Base-by-base conservation (phyloP, 2,113 vertebrate species). In the Tautogolabrus adspersus region DNA sequence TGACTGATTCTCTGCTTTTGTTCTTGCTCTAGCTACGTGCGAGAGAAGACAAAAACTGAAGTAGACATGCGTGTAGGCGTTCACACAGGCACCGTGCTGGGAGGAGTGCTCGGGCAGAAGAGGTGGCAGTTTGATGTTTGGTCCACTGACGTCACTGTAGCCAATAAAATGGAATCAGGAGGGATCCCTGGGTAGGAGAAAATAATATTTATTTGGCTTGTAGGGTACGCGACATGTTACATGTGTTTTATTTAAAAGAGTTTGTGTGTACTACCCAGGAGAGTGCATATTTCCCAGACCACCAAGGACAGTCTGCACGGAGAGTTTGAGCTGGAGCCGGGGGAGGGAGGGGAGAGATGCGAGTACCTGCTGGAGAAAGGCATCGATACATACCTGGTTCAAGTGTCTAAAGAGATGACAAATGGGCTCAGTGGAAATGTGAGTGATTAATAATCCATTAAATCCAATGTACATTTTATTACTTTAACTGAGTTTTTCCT, bases 61-160 rank as follows among this genome's bases (percentile, higher is more conserved):
- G 97, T 99, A 91, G 97, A 98, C 93, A 99, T 99, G 97, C 96
- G 97, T 0, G 97, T 99, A 1, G 97, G 97, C 0, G 97, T 99
- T 47, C 97, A 99, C 93, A 96, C 96, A 0, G 97, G 97, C 42
- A 96, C 96, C 0, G 97, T 99, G 69, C 94, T 99, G 70, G 97
- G 97, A 0, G 97, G 97, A 0, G 97, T 99, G 15, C 94, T 99
- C 18, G 97, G 97, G 19, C 97, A 99, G 94, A 98, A 97, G 83
- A 96, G 97, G 46, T 99, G 97, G 97, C 97, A 99, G 89, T 99
- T 97, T 7, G 97, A 99, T 0, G 97, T 99, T 34, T 99, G 97
- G 97, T 99, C 97, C 44, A 98, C 97, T 0, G 97, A 99, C 0
- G 97, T 99, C 86, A 98, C 97, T 0, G 95, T 99, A 37, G 97